These are phyloP conservation scores for Periophthalmus modestus DNA, from an alignment of 2,113 vertebrate species.

Conservation along the genomic window DNA sequence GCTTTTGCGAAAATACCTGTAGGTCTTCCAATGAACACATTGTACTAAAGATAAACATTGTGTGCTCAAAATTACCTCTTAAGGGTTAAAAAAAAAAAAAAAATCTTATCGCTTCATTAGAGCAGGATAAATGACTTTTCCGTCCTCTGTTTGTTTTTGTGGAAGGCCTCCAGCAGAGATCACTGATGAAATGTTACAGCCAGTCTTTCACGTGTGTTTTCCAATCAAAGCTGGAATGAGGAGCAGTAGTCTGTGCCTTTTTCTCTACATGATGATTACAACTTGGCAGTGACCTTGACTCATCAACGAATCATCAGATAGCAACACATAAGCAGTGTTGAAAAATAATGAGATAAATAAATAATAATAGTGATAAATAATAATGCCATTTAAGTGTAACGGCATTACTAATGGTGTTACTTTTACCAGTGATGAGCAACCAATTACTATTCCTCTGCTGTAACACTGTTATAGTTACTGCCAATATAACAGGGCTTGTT, in stretches of 20 bases:
- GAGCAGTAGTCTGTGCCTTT: constrained; percentile 21
- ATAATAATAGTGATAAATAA: too few relatives aligned
- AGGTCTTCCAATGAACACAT: constrained; percentile 31
- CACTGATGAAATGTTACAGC: constrained; percentile 4
- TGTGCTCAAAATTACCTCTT: background rate
- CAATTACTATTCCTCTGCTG: too few relatives aligned
- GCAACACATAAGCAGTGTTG: constrained; percentile 7
- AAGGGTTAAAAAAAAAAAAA: background rate
- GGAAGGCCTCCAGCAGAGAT: constrained; percentile 4
- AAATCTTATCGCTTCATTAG: constrained; percentile 1
- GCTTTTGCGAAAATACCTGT: background rate
- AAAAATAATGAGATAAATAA: too few relatives aligned
- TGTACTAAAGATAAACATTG: constrained; percentile 6
- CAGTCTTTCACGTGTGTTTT: constrained; percentile 5
- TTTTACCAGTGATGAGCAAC: too few relatives aligned
- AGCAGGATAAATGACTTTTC: background rate
- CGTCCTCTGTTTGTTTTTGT: background rate
- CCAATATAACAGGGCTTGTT: too few relatives aligned
- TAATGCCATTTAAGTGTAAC: too few relatives aligned
- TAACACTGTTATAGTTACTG: too few relatives aligned
- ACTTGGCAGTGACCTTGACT: constrained; percentile 47
- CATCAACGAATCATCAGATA: constrained; percentile 44
- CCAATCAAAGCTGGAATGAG: constrained; percentile 21
- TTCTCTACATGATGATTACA: constrained; percentile 18
- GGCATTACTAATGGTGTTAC: too few relatives aligned